Percentiles rank a stretch among this genome's conserved stretches.
phyloP scores from a whole-genome alignment of 2,797 vertebrate genomes.

The Hypotaenidia okinawae region DNA sequence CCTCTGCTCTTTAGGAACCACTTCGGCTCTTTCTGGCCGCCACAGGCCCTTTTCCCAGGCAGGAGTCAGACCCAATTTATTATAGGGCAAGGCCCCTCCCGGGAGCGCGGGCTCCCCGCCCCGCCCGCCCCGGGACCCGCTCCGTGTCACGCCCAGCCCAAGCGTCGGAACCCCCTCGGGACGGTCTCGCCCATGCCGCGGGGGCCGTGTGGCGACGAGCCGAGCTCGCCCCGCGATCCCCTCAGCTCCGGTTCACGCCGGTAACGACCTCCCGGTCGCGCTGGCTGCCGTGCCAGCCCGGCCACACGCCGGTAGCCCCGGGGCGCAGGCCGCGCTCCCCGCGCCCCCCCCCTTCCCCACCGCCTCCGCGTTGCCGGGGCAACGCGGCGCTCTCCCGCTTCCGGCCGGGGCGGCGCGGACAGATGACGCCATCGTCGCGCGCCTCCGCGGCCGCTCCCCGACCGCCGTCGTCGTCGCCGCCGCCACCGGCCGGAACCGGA shows the following conservation, averaged over 20 bases:
- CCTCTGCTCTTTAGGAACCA: background rate
- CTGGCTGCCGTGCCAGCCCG: no score
- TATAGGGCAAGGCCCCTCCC: no score
- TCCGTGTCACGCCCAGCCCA: fast-evolving
- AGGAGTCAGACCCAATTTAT: no score
- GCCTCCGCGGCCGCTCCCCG: background rate
- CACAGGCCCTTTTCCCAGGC: no score
- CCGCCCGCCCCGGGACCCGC: fast-evolving
- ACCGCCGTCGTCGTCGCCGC: background rate
- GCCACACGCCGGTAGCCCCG: background rate
- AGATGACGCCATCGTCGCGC: background rate
- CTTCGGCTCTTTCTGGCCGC: background rate
- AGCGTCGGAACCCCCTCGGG: fast-evolving
- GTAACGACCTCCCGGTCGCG: no score
- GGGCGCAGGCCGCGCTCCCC: background rate
- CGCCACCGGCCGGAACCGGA: background rate
- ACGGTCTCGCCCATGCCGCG: background rate
- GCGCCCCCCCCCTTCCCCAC: no score
- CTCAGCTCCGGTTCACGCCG: background rate
- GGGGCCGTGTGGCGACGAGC: no score
- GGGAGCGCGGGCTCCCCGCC: no score
- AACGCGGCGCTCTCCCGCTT: background rate
- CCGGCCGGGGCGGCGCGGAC: background rate
- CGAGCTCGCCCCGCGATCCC: background rate
- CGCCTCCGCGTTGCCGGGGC: background rate